phyloP scores from a whole-genome alignment of 64 coral and sea anemone species.

The Stylophora pistillata region DNA sequence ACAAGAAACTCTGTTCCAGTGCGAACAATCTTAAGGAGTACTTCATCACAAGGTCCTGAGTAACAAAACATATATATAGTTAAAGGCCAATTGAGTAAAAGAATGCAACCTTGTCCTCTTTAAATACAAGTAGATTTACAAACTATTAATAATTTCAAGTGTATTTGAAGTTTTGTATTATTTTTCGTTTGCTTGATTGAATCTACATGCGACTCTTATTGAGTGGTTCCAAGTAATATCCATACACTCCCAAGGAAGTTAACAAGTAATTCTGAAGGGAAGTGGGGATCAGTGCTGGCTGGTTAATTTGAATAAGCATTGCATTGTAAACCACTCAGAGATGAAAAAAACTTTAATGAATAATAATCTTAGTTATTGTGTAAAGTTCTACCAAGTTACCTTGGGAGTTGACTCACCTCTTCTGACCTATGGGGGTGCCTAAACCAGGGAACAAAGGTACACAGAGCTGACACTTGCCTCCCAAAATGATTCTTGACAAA shows the following conservation, averaged over 20 bases:
- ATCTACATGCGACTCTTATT: too few species aligned
- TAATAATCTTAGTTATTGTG: not conserved
- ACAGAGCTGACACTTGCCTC: conserved; percentile 48
- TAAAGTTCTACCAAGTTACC: not conserved
- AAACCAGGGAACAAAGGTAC: conserved; percentile 62
- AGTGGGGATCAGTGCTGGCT: too few species aligned
- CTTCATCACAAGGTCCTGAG: conserved; percentile 58
- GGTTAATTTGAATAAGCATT: too few species aligned
- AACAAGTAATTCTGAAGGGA: too few species aligned
- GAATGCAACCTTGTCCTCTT: not conserved
- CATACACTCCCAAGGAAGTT: too few species aligned
- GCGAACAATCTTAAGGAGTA: conserved; percentile 50
- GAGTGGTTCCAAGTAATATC: too few species aligned
- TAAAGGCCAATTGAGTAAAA: not conserved
- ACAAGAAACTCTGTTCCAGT: conserved; percentile 51
- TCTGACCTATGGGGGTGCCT: conserved; percentile 57
- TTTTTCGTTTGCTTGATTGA: too few species aligned
- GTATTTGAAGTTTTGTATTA: too few species aligned
- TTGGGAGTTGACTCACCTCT: conserved; percentile 28
- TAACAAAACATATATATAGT: not conserved
- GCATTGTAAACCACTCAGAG: not conserved
- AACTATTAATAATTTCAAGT: too few species aligned
- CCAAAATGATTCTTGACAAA: conserved; percentile 63
- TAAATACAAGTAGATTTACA: not conserved
- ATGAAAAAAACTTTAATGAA: not conserved